Evolutionary conservation across 2,113 vertebrate species (phyloP), one percentile per base, ranked within the genome.

Genomic region (Sialia sialis): DNA sequence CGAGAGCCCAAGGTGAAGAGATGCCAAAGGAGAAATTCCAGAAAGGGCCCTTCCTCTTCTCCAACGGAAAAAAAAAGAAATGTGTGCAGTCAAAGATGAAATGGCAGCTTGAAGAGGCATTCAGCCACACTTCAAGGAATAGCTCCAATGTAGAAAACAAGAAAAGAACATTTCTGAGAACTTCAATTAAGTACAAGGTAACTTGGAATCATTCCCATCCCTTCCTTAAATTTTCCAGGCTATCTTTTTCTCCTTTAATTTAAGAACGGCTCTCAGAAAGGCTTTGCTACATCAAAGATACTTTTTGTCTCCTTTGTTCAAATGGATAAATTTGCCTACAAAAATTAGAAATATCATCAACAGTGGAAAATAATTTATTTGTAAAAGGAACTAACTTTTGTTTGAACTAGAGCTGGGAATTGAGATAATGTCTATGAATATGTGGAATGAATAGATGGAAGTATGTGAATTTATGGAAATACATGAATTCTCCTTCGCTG

Each of bases 301-400:
- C 67, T 95, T 96, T 96, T 96, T 95, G 95, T 93, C 67, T 97
- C 55, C 78, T 97, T 97, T 97, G 96, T 97, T 97, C 91, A 59
- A 95, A 96, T 96, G 95, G 77, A 91, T 95, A 95, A 96, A 94
- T 95, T 95, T 96, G 93, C 94, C 95, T 95, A 85, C 81, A 91
- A 96, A 95, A 97, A 96, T 95, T 95, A 97, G 89, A 94, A 96
- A 87, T 91, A 96, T 69, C 95, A 97, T 93, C 93, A 90, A 62
- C 81, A 82, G 90, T 68, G 72, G 38, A 80, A 93, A 95, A 95
- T 95, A 95, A 97, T 96, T 95, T 95, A 95, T 93, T 94, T 95
- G 94, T 95, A 97, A 96, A 97, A 93, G 89, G 95, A 96, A 91
- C 91, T 79, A 95, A 96, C 78, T 95, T 87, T 83, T 95, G 91